Evolutionary conservation across 2,797 vertebrate genomes (phyloP), one percentile per base, ranked within the genome.

Genomic region (Syngnathus acus): DNA sequence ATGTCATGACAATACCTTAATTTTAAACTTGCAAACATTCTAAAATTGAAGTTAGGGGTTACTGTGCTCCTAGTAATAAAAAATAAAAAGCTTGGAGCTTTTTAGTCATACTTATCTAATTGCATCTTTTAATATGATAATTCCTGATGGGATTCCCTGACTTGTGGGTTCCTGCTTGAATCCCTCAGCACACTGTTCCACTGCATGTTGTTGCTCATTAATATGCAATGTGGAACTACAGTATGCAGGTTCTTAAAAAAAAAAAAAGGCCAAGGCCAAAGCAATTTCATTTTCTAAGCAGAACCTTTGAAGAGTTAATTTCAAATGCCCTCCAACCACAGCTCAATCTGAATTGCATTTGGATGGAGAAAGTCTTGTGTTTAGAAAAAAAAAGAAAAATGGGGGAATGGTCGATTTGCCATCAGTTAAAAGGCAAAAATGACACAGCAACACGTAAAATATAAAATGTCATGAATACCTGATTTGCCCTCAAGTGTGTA

Each of bases 211-310:
- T 64, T 47, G 40, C 71, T 88, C 76, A 86, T 88, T 90, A 87
- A 88, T 84, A 89, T 89, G 83, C 84, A 77, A 67, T 65, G 71
- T 70, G 65, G 76, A 75, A 70, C 72, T 68, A 77, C 43, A 53
- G 19, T 42, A 39, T 13, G n/a, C 10, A 11, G 39, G 39, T 8
- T 48, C 32, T 32, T 16, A 16, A 5, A 10, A 10, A 71, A 73
- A 82, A 76, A 80, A 86, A 81, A 82, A 21, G 82, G 77, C 80
- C 78, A 80, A 58, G 76, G 82, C 70, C 61, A 62, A 80, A 70
- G 84, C 86, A 88, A 87, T 90, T 89, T 87, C 69, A 80, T 86
- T 83, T 87, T 75, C 75, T 83, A 83, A 83, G 81, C 75, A 83
- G 68, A 68, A 65, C 72, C 81, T 87, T 70, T 72, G 66, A 81